Evolutionary conservation across 2,888 invertebrate species (phyloP), one percentile per base, ranked within the genome.

Genomic region (Empis stercorea): DNA sequence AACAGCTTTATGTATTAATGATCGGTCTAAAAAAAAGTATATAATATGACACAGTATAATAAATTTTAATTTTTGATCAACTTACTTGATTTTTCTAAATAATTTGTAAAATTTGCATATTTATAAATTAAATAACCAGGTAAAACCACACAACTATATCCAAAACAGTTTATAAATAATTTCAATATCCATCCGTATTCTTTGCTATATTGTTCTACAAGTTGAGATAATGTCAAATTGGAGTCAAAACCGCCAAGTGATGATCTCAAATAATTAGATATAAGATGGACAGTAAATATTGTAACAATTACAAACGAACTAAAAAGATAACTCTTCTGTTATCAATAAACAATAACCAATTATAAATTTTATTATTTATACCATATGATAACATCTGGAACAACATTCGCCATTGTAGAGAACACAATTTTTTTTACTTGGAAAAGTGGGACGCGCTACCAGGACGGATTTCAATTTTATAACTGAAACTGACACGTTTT

Each of bases 81-180:
- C 7, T 52, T 66, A 87, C 88, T 78, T 62, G 79, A 74, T 65
- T 81, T 80, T 61, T 92, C 89, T 56, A 89, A 74, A 62, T 88
- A 88, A 57, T 86, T 84, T 44, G 78, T 81, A 60, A 76, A 79
- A 53, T 80, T 76, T 20, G 89, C 76, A 68, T 89, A 92, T 65
- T 82, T 83, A 63, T 86, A 87, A 47, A 92, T 75, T 15, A 93
- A 69, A 62, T 79, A 84, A 43, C 88, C 88, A 2, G 95, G 94
- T 49, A 93, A 67, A 62, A 94, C 74, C 47, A 96, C 75, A n/a
- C 89, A 87, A 4, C 83, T 78, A 66, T 95, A 96, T 13, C 93
- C 92, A 15, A 88, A 73, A 47, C 91, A 73, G 70, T 95, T 95
- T 20, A 87, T 72, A 37, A 80, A 60, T 37, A 94, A 72, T 53